Evolutionary conservation across 2,888 invertebrate genomes (phyloP), one percentile per base, ranked within the genome.

Genomic region (Phaonia tiefii): DNA sequence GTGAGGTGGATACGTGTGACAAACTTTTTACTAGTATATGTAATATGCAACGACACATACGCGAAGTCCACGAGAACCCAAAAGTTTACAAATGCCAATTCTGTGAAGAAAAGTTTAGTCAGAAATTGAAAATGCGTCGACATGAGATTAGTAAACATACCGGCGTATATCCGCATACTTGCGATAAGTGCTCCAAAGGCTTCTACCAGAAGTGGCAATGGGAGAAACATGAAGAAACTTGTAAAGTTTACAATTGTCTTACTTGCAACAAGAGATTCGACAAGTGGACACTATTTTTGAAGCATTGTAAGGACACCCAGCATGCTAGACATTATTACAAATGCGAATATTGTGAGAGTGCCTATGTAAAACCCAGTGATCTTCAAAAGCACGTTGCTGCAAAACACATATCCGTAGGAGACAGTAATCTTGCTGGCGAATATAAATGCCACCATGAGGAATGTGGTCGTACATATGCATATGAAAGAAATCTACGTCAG

Each of bases 31-130:
- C 91, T 51, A 92, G 92, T 80, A 85, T 90, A 0, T 91, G 92
- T 82, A 93, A 93, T 85, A 90, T 94, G 84, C 93, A 92, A 78
- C 91, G 93, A 0, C 94, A 94, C 85, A 89, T 93, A 46, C 92
- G 89, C 1, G 88, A 92, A 75, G 89, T 91, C n/a, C 92, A 92
- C 75, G 91, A 88, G 10, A 89, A 89, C 58, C 88, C 89, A 2
- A 86, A 91, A 10, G 87, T 88, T 31, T 93, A 93, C 83, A 85
- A 87, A 0, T 93, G 93, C 88, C 89, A 89, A 46, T 87, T 91
- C 44, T 94, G 94, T 79, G 88, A 90, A 3, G 85, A 88, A 46
- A 88, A 89, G 25, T 94, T 93, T 80, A 91, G 89, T 65, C 93
- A 93, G 84, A 94, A 93, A 84, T 88, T 92, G 83, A 92, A 92